These are phyloP conservation scores for Gulo gulo DNA, from an alignment of 2,113 vertebrate species.

Conservation along the genomic window DNA sequence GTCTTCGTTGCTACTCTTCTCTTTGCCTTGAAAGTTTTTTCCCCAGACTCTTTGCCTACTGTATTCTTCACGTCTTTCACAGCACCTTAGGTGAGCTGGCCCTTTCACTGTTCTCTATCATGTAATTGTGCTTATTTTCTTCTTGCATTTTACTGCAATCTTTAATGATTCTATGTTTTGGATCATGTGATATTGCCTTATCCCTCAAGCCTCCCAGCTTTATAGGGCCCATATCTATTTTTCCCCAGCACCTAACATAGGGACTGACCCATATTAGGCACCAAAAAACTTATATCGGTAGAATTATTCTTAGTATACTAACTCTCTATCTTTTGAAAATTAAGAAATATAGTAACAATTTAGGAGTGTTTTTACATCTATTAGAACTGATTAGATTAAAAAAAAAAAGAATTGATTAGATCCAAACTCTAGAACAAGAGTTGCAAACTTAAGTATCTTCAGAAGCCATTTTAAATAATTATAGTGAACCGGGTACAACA, in stretches of 20 bases:
- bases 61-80: neutral
- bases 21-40: neutral
- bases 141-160: neutral
- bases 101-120: neutral
- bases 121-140: neutral
- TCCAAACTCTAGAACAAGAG: neutral
- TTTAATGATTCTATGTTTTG: neutral
- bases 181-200: neutral
- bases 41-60: neutral
- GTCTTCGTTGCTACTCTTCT: neutral
- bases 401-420: neutral
- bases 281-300: neutral
- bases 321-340: neutral
- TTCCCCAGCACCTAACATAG: neutral
- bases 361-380: neutral
- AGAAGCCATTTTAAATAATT: neutral
- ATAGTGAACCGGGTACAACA: neutral
- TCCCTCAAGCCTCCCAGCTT: too few relatives aligned
- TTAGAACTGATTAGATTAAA: neutral
- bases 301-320: neutral
- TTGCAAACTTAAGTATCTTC: neutral
- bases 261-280: neutral
- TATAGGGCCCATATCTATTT: neutral
- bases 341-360: neutral
- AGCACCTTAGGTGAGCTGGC: neutral